Evolutionary conservation across 2,888 invertebrate species (phyloP), one percentile per base, ranked within the genome.

Genomic region (Mythimna lalbum): DNA sequence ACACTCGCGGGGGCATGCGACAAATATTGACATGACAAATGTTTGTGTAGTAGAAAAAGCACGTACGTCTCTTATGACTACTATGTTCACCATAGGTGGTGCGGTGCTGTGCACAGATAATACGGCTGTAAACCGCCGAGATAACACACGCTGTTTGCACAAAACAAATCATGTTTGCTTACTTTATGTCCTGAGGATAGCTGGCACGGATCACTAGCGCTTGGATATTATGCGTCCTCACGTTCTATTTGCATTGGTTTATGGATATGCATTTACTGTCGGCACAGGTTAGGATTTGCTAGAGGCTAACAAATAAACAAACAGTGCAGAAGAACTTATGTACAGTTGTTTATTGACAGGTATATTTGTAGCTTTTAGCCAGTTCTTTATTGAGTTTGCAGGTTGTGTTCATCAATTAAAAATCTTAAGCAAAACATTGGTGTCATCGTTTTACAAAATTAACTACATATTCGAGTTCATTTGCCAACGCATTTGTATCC

Each of bases 1-100:
- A 92, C 90, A 88, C 89, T 83, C 88, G 87, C 83, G 88, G 87
- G 87, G 84, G 89, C 93, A 90, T 89, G 89, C 88, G 89, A 89
- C 93, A 90, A 95, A 95, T 95, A 95, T 95, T 95, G 92, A 94
- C 94, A 80, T 74, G 82, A 88, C 89, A 93, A 95, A 95, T 93
- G 89, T 95, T 95, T 94, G 91, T 86, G 89, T 82, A 90, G 91
- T 87, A 90, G 87, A 88, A 90, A 89, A 91, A 91, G 92, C 95
- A 92, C 92, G 91, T 91, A 89, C 91, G 88, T 87, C 89, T 90
- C 88, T 90, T 90, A 86, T 88, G 91, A 89, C 88, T 91, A 88
- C 92, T 90, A 87, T 86, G 88, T 88, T 88, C 90, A 87, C 86
- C 89, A 89, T 90, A 90, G 92, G 90, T 87, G 89, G 90, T 88